Conservation (phyloP, 2,888 invertebrate genomes). For the Oligia latruncula region DNA sequence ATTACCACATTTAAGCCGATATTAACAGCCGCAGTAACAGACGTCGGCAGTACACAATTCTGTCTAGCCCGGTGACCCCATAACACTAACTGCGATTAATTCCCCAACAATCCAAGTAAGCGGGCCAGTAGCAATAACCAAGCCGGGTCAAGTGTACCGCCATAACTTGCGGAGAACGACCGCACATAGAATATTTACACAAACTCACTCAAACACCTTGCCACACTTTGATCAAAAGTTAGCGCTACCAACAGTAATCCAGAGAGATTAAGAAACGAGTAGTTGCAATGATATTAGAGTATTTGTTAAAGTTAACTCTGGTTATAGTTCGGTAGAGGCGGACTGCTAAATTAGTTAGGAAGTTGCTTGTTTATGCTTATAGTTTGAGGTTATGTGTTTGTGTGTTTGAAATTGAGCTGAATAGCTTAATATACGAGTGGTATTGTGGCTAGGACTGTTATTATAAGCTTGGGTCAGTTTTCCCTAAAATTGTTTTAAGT, state of each 20-base stretch:
- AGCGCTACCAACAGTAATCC: slow-evolving; percentile 50
- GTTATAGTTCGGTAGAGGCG: slow-evolving; percentile 48
- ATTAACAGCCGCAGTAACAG: slow-evolving; percentile 28
- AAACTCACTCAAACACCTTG: slow-evolving; percentile 62
- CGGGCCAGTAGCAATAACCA: slow-evolving; percentile 64
- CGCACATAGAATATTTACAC: slow-evolving; percentile 79
- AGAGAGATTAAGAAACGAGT: slow-evolving; percentile 55
- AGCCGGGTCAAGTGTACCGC: slow-evolving; percentile 69
- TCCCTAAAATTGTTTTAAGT: not conserved
- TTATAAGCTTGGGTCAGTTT: slow-evolving; percentile 14
- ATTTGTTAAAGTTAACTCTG: slow-evolving; percentile 47
- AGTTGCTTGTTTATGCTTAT: slow-evolving; percentile 48
- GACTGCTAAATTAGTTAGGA: slow-evolving; percentile 49
- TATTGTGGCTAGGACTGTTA: slow-evolving; percentile 6
- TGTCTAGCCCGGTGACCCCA: slow-evolving; percentile 46
- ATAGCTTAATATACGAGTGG: slow-evolving; percentile 24
- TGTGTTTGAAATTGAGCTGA: slow-evolving; percentile 54
- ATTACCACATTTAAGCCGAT: too few relatives aligned
- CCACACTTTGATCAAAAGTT: slow-evolving; percentile 70
- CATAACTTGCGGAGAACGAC: slow-evolving; percentile 74
- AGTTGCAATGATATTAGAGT: slow-evolving; percentile 41
- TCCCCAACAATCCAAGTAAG: slow-evolving; percentile 63
- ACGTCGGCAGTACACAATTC: slow-evolving; percentile 25
- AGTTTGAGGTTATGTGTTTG: slow-evolving; percentile 48
- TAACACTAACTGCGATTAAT: slow-evolving; percentile 66